Evolutionary conservation across 2,113 vertebrate genomes (phyloP), one percentile per base, ranked within the genome.

Genomic region (Pterophyllum scalare): DNA sequence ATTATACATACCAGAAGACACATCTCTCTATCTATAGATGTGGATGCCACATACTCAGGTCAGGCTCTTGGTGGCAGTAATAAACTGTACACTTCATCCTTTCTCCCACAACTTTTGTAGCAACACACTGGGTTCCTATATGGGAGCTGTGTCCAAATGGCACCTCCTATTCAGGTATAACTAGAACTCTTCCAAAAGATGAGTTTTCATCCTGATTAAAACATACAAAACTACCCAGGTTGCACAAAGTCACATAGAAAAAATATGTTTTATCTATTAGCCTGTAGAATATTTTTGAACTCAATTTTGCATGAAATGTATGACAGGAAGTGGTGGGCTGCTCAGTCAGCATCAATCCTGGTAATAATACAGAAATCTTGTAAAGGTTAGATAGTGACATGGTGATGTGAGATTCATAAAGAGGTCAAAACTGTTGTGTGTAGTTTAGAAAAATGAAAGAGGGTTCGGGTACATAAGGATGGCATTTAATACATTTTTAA

Each of bases 351-450:
- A 91, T 91, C 90, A 82, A 84, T 90, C 90, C 85, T 35, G 75
- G 22, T 81, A 74, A 89, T 89, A 90, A 91, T 87, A 75, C 59
- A 89, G 70, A 72, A 77, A 81, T 89, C 84, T 89, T 22, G 72
- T 88, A 91, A 93, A 93, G 92, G 92, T 94, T 91, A 92, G 75
- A 89, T 65, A 82, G 87, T 77, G 86, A 80, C 80, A 77, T 80
- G 89, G 83, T 82, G 49, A 84, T 75, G 76, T 52, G 84, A 86
- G 80, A 79, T 67, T 59, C 33, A 57, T 49, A 78, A 88, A 90
- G 85, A 90, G 87, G 92, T 91, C 91, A 90, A 74, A 54, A 85
- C 86, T 92, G 91, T 91, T 89, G 52, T 80, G 49, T 59, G 57
- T 76, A 49, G 74, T 75, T 70, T 54, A 58, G 67, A 89, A 72